These are phyloP conservation scores for Corydoras sp. DNA, from an alignment of 2,113 vertebrate genomes.

Conservation along the genomic window DNA sequence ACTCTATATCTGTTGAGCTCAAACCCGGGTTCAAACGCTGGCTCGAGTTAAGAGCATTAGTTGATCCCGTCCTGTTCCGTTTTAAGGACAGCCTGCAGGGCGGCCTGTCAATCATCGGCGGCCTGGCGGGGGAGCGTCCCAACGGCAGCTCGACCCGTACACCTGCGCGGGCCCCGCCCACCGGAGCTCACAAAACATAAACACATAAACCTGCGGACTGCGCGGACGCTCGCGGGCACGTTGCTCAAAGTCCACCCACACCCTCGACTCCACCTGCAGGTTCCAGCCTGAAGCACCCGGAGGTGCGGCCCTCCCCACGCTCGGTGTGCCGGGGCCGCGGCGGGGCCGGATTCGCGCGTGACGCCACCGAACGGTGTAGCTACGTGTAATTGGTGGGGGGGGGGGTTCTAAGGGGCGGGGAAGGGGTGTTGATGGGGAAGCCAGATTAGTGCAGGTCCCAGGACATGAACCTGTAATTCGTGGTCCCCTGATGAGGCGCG, in stretches of 20 bases:
- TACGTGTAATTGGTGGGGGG: not conserved
- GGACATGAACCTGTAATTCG: slow-evolving; percentile 40
- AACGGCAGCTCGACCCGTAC: not conserved
- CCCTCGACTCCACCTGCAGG: slow-evolving; percentile 10
- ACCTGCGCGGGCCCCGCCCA: slow-evolving; percentile 37
- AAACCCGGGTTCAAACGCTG: too few species aligned
- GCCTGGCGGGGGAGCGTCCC: too few species aligned
- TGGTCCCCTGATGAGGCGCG: slow-evolving; percentile 19
- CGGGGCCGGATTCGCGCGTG: too few species aligned
- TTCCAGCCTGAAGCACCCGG: slow-evolving; percentile 8
- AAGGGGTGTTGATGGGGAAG: slow-evolving; percentile 43
- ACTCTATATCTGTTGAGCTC: too few species aligned
- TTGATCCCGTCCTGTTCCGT: too few species aligned
- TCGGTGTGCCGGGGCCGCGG: too few species aligned
- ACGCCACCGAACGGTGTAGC: too few species aligned
- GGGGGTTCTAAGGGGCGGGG: too few species aligned
- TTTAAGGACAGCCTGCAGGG: too few species aligned
- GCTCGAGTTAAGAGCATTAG: too few species aligned
- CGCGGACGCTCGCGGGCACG: slow-evolving; percentile 17
- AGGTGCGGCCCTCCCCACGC: not conserved
- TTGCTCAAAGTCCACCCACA: slow-evolving; percentile 38
- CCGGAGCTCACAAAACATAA: not conserved
- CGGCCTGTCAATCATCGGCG: too few species aligned
- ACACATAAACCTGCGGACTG: slow-evolving; percentile 49
- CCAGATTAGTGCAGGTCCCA: slow-evolving; percentile 36